Conservation (phyloP, 2,113 vertebrate species). For the Corapipo altera region DNA sequence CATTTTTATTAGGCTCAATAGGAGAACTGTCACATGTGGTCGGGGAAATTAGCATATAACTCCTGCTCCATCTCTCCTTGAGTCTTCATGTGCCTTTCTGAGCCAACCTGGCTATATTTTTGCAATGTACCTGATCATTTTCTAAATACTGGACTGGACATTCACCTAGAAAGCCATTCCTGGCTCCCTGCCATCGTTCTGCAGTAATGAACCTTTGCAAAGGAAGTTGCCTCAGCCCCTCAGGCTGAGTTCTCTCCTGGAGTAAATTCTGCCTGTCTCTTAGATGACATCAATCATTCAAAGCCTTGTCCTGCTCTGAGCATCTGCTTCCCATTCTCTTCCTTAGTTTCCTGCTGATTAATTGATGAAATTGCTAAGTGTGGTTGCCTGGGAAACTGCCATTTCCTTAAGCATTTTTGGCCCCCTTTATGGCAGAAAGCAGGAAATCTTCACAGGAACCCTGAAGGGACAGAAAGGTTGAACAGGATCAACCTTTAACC, state of each 20-base stretch:
- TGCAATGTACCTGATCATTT: not conserved
- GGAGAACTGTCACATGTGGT: not conserved
- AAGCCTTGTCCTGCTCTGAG: not conserved
- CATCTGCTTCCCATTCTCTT: conserved; percentile 52
- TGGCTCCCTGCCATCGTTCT: conserved; percentile 1
- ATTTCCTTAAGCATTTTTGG: conserved; percentile 27
- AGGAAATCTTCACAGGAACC: conserved; percentile 19
- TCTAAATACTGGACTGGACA: not conserved
- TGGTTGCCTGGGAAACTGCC: not conserved
- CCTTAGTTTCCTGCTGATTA: conserved; percentile 37
- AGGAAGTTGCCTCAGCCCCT: not conserved
- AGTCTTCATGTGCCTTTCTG: not conserved
- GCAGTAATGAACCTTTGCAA: not conserved
- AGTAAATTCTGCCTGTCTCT: not conserved
- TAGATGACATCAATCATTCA: conserved; percentile 34
- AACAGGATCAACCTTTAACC: not conserved
- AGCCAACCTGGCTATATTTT: not conserved
- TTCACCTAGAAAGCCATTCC: not conserved
- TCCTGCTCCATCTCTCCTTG: not conserved
- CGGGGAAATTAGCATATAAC: not conserved
- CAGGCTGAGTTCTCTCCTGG: not conserved
- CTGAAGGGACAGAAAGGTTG: not conserved
- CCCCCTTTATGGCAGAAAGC: not conserved
- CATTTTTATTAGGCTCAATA: not conserved
- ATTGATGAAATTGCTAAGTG: conserved; percentile 38